Evolutionary conservation across 2,888 invertebrate species (phyloP), one percentile per base, ranked within the genome.

Genomic region (Stenoptilia bipunctidactyla): DNA sequence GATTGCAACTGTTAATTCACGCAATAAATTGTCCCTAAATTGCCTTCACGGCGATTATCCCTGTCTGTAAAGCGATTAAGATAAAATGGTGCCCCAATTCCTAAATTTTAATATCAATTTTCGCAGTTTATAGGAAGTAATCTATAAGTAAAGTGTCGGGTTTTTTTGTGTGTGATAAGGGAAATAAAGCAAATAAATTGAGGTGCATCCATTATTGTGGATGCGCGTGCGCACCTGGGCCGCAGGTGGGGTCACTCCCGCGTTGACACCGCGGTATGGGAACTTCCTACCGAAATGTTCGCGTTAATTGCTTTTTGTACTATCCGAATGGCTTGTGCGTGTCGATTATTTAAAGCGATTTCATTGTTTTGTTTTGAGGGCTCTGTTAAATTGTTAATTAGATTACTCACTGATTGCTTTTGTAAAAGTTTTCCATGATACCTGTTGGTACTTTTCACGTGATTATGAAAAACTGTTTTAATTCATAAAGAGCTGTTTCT

Each of bases 211-310:
- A 69, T 67, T 77, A 74, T 62, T 66, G 69, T 66, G 61, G 69
- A 70, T 66, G 66, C 58, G 76, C 71, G 61, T 52, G 48, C 70
- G 74, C 80, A 80, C 79, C 80, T 80, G 80, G 79, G 69, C 55
- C 47, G 77, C 79, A 82, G 80, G 82, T 82, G 82, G 77, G 77
- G 80, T 76, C 77, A 74, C 63, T 60, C 59, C 59, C 64, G 61
- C 61, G 70, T 68, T 70, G 69, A 69, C 66, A 66, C 54, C 25
- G 15, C n/a, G 12, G 10, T 13, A 13, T 13, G 37, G 15, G 35
- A 37, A 27, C 36, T 20, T 20, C 20, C 30, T n/a, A 30, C 30
- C n/a, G 30, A 3, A 3, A 20, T 20, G 20, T 20, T 5, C 20
- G 20, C 20, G 20, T 20, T 20, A 20, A 20, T 20, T 20, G 8